Evolutionary conservation across 2,797 vertebrate genomes (phyloP), one percentile per base, ranked within the genome.

Genomic region (Crenuchus spilurus): DNA sequence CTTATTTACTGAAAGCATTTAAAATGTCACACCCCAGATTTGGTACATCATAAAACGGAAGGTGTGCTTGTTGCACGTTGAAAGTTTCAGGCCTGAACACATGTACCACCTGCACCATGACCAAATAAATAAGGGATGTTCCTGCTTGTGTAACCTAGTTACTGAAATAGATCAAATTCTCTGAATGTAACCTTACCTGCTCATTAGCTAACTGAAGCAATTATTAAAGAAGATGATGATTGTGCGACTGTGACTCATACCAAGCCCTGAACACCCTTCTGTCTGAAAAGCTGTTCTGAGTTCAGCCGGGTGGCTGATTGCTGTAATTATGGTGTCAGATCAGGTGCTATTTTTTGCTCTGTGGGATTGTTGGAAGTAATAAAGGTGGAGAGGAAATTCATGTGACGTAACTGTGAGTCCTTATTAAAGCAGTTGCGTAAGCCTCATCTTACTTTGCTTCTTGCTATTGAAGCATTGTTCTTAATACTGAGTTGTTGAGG

Each of bases 281-380:
- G 42, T 54, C 28, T 48, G 58, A 20, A 28, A 16, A n/a, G 28
- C 74, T 58, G 74, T 30, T 65, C 60, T 64, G 49, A 18, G 60
- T 20, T 64, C 42, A 39, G 74, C 51, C 20, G 14, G 35, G 55
- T 18, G 22, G 35, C 63, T 54, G 67, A 79, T 46, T 63, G 37
- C 71, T 64, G 48, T 49, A 49, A 70, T 70, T 74, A 58, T 9
- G 42, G 37, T 58, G 35, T 46, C 37, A 30, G 70, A 54, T 20
- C 18, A 14, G 61, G 41, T 9, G 33, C 62, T 72, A 66, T 72
- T 72, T n/a, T 66, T 58, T 26, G 54, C 31, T 16, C 49, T 9
- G 0, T 31, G 52, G 61, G 52, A 20, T 60, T 66, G 52, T 51
- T 44, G 41, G 20, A 41, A 28, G 37, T 67, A 61, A 64, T 46